Evolutionary conservation across 2,113 vertebrate genomes (phyloP).

Genomic region (Reinhardtius hippoglossoides): DNA sequence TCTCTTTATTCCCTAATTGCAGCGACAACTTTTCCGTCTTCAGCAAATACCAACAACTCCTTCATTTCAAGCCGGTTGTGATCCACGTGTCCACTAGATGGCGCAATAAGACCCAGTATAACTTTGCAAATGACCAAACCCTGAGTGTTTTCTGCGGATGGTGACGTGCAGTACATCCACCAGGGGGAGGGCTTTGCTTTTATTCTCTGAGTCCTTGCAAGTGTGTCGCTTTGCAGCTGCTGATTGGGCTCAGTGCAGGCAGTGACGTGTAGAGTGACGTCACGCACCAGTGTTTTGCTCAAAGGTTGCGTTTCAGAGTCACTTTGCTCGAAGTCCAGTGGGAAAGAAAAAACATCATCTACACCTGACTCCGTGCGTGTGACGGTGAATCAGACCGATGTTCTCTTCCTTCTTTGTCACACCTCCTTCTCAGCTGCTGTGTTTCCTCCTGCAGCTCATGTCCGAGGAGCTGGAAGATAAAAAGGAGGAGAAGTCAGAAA

Average conservation of each 20-base stretch:
- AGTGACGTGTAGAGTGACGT: conserved; percentile 36
- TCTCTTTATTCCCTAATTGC: too few relatives aligned
- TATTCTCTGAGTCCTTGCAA: too few relatives aligned
- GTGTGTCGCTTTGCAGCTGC: neutral
- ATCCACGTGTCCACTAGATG: conserved; percentile 73
- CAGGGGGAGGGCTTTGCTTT: conserved; percentile 45
- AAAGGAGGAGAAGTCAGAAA: too few relatives aligned
- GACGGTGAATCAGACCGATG: neutral
- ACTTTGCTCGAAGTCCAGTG: neutral
- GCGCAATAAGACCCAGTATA: conserved; percentile 60
- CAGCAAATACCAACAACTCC: neutral
- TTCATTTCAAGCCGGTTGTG: too few relatives aligned
- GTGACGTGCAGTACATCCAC: neutral
- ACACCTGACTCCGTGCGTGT: neutral
- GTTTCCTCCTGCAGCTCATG: too few relatives aligned
- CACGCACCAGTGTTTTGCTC: conserved; percentile 9
- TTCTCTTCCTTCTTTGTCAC: neutral
- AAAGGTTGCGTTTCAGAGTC: neutral
- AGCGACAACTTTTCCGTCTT: neutral
- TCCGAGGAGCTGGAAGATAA: too few relatives aligned
- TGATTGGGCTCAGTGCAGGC: conserved; percentile 1
- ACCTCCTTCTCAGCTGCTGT: too few relatives aligned
- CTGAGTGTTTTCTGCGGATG: neutral
- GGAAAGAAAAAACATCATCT: neutral
- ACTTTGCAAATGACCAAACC: neutral